phyloP scores from a whole-genome alignment of 2,888 invertebrate genomes.

The Megaustenia siamemsis region DNA sequence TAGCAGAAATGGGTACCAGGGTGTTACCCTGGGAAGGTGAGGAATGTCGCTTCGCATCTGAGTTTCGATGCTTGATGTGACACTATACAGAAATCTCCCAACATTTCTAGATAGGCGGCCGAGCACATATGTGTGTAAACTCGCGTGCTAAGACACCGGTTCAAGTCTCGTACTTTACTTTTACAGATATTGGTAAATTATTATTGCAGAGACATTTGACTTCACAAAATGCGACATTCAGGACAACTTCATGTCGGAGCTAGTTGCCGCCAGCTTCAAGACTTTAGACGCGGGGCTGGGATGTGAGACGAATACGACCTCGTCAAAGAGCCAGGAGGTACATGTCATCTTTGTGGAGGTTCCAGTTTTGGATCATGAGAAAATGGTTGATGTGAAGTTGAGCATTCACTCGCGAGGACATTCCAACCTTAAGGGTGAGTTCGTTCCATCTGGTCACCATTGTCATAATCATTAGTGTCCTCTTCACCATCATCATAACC shows the following conservation, averaged over 20 bases:
- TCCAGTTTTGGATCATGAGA: not conserved
- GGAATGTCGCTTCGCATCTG: too few species aligned
- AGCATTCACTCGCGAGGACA: slow-evolving; percentile 26
- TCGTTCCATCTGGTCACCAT: too few species aligned
- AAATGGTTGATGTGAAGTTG: slow-evolving; percentile 10
- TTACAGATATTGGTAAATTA: too few species aligned
- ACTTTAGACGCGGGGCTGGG: slow-evolving; percentile 51
- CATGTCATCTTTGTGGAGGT: slow-evolving; percentile 57
- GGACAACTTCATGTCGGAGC: slow-evolving; percentile 50
- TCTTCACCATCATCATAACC: too few species aligned
- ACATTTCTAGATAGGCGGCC: too few species aligned
- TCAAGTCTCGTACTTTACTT: too few species aligned
- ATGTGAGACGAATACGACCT: slow-evolving; percentile 56
- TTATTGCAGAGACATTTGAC: slow-evolving; percentile 38
- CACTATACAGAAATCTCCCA: too few species aligned
- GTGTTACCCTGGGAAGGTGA: too few species aligned
- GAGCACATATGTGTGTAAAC: too few species aligned
- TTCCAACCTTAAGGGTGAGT: slow-evolving; percentile 36
- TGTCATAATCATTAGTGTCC: not conserved
- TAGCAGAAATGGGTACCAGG: too few species aligned
- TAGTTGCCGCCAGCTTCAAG: slow-evolving; percentile 53
- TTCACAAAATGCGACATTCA: slow-evolving; percentile 52
- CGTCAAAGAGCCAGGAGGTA: slow-evolving; percentile 51
- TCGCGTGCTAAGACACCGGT: too few species aligned
- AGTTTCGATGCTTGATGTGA: too few species aligned